Base-by-base conservation (phyloP, 2,888 invertebrate genomes). In the Thymelicus lineola region DNA sequence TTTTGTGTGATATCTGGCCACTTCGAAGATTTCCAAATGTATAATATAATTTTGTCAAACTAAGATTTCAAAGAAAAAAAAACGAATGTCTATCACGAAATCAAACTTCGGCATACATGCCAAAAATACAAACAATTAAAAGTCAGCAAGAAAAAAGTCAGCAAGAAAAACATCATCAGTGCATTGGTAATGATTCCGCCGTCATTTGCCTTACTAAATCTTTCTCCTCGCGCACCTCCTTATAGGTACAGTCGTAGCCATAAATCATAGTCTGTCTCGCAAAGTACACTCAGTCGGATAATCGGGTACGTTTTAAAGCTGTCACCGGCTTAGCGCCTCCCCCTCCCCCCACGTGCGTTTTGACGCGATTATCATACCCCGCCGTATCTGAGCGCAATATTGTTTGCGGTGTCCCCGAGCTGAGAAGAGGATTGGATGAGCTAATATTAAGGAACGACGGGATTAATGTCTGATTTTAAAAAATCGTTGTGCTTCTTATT, bases 331-430 rank as follows among this genome's bases (percentile, higher is more conserved):
- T 91, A 91, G 86, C 83, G 72, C 77, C 75, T 71, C 76, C 75
- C 65, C 59, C 77, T 76, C 60, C 66, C 58, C 68, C 71, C 91
- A 91, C 91, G 92, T 92, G 92, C 93, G 92, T 93, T 93, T 93
- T 93, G 92, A 93, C 91, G 91, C 91, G 93, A 93, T 93, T 93
- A 93, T 92, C 91, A 91, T 91, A 91, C 90, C 87, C 89, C 84
- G 87, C 77, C 89, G 89, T 90, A 92, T 92, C 91, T 90, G 87
- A 82, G 88, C 86, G 89, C 91, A 90, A 91, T 93, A 91, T 92
- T 91, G 92, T 92, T 89, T 87, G 89, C 74, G 74, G 75, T 76
- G 67, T 53, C 20, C 46, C 55, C 28, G 77, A 80, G 71, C 71
- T 73, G 66, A 64, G 77, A 79, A 63, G 12, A 35, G 4, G 48